Percentiles rank a stretch among this genome's conserved stretches.
These are phyloP conservation scores for Phalloptychus januarius DNA, from an alignment of 2,797 vertebrate genomes.

Conservation along the genomic window DNA sequence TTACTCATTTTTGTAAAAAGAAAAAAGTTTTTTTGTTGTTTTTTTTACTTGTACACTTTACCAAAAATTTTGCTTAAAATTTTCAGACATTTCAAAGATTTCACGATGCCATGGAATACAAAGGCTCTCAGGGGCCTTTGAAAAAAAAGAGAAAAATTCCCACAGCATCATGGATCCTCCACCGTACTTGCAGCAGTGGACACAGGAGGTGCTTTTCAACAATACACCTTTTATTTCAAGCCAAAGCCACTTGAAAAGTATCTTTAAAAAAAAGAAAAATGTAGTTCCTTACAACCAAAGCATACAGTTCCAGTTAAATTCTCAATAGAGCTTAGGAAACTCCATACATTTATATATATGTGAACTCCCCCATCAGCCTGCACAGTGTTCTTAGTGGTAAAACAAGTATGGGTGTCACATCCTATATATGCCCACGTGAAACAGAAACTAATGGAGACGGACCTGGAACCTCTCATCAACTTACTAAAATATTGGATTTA, in stretches of 20 bases:
- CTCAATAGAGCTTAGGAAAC: not conserved
- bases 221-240: not conserved
- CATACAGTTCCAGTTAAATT: not conserved
- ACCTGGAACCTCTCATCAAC: not conserved
- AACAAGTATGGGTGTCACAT: not conserved
- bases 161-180: not conserved
- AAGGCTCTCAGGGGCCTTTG: not conserved
- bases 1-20: too few relatives aligned
- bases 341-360: not conserved
- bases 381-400: not conserved
- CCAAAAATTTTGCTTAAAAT: not conserved
- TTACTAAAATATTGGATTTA: not conserved
- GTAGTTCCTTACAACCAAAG: not conserved
- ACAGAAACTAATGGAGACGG: not conserved
- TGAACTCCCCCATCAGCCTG: not conserved
- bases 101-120: not conserved
- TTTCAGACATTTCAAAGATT: not conserved
- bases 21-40: too few relatives aligned
- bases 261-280: not conserved
- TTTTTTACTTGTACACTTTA: not conserved
- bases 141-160: not conserved
- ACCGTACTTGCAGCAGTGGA: not conserved
- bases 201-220: not conserved
- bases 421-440: not conserved
- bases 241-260: not conserved